Percentiles rank a stretch among this genome's conserved stretches.
phyloP scores from a whole-genome alignment of 1,140 invertebrate genomes.

The Odontomachus brunneus region DNA sequence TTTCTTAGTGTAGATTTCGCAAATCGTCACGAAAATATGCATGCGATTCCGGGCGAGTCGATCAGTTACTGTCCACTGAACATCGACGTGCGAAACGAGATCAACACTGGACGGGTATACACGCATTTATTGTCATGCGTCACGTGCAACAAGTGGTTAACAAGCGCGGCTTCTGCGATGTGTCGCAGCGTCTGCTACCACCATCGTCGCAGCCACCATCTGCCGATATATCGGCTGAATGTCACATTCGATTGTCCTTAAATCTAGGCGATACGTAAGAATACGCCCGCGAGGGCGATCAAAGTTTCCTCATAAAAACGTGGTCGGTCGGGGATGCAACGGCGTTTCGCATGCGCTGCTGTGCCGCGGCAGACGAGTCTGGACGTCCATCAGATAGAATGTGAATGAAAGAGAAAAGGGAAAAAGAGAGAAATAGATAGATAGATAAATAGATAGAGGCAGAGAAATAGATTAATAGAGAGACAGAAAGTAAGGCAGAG shows the following conservation, averaged over 20 bases:
- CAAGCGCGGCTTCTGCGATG: neutral
- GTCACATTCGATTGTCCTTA: conserved; percentile 36
- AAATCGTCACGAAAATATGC: too few species aligned
- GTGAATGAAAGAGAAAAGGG: conserved; percentile 8
- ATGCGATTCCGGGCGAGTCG: too few species aligned
- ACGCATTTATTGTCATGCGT: neutral
- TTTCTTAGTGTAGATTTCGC: too few species aligned
- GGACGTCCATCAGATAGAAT: conserved; percentile 42
- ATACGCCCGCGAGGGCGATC: neutral
- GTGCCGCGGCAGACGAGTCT: conserved; percentile 50
- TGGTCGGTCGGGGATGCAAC: conserved; percentile 44
- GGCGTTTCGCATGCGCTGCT: conserved; percentile 61
- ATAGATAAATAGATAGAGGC: neutral
- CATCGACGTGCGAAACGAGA: neutral
- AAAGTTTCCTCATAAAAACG: conserved; percentile 19
- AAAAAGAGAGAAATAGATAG: conserved; percentile 23
- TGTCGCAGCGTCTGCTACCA: neutral
- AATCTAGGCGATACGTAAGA: conserved; percentile 36
- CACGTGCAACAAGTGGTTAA: conserved; percentile 40
- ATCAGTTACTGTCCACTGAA: neutral
- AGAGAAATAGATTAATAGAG: neutral
- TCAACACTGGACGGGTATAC: neutral
- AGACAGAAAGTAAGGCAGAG: neutral
- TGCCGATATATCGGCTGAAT: conserved; percentile 2
- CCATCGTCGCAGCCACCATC: conserved; percentile 12